These are phyloP conservation scores for Hemichromis elongatus DNA, from an alignment of 2,113 vertebrate genomes.

Conservation along the genomic window DNA sequence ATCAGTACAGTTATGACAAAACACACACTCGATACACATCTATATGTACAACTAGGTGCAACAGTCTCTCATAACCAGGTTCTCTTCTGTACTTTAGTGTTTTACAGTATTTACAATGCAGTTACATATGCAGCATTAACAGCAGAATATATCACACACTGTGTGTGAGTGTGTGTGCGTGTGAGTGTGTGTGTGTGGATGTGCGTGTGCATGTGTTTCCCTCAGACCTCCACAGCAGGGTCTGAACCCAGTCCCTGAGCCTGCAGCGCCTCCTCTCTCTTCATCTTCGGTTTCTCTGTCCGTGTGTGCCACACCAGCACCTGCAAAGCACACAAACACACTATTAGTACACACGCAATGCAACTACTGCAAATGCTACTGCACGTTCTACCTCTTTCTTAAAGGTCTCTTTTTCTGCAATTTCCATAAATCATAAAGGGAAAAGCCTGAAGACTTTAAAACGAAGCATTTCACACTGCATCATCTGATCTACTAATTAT, in stretches of 20 bases:
- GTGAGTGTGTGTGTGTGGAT: not conserved
- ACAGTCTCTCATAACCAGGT: not conserved
- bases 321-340: conserved; percentile 48
- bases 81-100: not conserved
- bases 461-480: not conserved
- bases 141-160: conserved; percentile 10
- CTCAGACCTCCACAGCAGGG: conserved; percentile 80
- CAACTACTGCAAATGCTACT: not conserved
- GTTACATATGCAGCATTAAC: conserved; percentile 30
- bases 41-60: not conserved
- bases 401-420: not conserved
- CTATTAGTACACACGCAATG: not conserved
- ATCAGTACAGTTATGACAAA: not conserved
- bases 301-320: conserved; percentile 91
- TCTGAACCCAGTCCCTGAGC: conserved; percentile 86
- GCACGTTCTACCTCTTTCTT: not conserved
- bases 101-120: conserved; percentile 57
- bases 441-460: not conserved
- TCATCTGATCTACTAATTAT: not conserved
- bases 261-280: conserved; percentile 83
- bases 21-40: not conserved
- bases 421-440: not conserved
- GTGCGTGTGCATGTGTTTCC: not conserved
- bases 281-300: conserved; percentile 92
- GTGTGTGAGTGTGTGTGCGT: not conserved